Base-by-base conservation (phyloP, 2,888 invertebrate genomes). In the Leuctra nigra region DNA sequence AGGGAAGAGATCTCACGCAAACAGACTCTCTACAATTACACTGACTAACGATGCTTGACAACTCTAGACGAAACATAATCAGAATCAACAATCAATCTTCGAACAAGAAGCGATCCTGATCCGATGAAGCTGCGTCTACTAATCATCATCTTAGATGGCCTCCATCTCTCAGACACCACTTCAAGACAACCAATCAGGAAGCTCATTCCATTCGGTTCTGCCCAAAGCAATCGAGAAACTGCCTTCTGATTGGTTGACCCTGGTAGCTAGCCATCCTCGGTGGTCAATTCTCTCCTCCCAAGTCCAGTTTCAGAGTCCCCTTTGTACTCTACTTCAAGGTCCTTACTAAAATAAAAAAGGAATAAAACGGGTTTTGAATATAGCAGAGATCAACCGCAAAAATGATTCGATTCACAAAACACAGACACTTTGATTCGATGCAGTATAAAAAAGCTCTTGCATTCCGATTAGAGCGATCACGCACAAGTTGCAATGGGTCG, bases 261-360 rank as follows among this genome's bases (percentile, higher is more conserved):
- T 50, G 29, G 44, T 29, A 55, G 55, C 53, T 54, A 53, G 50
- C n/a, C n/a, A 46, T 44, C n/a, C 23, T 22, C 9, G 4, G 29
- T 59, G 59, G 59, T 59, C 59, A 59, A 53, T 54, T n/a, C 54
- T 53, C 56, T 33, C 55, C 58, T 52, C 54, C 54, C 53, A 22
- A 23, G 24, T 35, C 23, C 23, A 11, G 44, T 44, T 44, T 44
- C 44, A 44, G n/a, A n/a, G 29, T 29, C 29, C 29, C 11, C 29
- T 29, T 29, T 29, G 29, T 29, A 11, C 11, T 7, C 20, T 2
- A 22, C n/a, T 23, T 44, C 44, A 44, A 44, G 44, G 44, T 44
- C 44, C 44, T 44, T n/a, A n/a, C n/a, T n/a, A n/a, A n/a, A n/a
- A n/a, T n/a, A n/a, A n/a, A n/a, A n/a, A n/a, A n/a, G n/a, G 36